Percentiles rank a stretch among this genome's conserved stretches.
Evolutionary conservation across 2,113 vertebrate genomes (phyloP).

Genomic region (Ictalurus punctatus): DNA sequence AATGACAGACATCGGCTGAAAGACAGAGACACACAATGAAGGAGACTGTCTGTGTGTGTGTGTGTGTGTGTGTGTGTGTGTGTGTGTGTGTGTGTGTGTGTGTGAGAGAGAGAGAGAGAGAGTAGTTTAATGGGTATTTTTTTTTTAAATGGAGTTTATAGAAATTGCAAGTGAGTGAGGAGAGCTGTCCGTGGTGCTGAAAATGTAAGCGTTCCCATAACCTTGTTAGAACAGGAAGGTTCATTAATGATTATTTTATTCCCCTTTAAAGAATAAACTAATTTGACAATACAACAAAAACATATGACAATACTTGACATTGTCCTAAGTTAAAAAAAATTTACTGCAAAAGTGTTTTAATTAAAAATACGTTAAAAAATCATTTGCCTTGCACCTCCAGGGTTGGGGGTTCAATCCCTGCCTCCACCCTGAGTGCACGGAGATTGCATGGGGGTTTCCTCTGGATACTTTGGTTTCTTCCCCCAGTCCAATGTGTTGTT

Average conservation of each 20-base stretch:
- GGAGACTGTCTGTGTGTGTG: neutral
- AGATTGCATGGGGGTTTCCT: too few relatives aligned
- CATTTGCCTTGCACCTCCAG: too few relatives aligned
- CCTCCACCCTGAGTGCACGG: too few relatives aligned
- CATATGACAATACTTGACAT: too few relatives aligned
- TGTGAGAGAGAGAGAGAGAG: neutral
- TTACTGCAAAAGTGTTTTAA: neutral
- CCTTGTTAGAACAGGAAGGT: neutral
- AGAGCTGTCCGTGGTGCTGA: constrained; percentile 52
- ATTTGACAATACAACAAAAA: too few relatives aligned
- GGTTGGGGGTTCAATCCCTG: too few relatives aligned
- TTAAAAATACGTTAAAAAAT: neutral
- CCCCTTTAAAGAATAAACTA: neutral
- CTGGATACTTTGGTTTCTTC: too few relatives aligned
- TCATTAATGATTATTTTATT: neutral
- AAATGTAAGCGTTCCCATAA: neutral
- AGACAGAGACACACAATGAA: neutral
- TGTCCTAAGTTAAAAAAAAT: too few relatives aligned
- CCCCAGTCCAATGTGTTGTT: too few relatives aligned
- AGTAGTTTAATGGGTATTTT: neutral
- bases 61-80: neutral
- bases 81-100: neutral
- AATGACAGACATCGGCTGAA: neutral
- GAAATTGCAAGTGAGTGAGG: neutral
- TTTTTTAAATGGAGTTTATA: neutral